Percentiles rank a stretch among this genome's conserved stretches.
These are phyloP conservation scores for Phrynocephalus guinanensis DNA, from an alignment of 2,797 vertebrate genomes.

Conservation along the genomic window DNA sequence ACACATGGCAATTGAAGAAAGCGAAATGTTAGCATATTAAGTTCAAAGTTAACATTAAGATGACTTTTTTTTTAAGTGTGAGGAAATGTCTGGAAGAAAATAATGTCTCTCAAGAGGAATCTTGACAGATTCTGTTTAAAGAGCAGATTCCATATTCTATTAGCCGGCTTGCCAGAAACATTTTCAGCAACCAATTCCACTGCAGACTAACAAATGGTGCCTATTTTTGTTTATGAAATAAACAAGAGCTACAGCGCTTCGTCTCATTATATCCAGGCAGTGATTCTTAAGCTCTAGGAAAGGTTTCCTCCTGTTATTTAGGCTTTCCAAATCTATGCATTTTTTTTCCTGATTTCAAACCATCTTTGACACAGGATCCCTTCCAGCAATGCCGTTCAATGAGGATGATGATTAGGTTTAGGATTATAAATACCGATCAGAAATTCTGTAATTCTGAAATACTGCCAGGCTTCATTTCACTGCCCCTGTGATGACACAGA, in stretches of 20 bases:
- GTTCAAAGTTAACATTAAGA: slow-evolving; percentile 1
- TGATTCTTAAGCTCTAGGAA: not conserved
- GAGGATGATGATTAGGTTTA: too few species aligned
- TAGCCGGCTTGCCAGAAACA: slow-evolving; percentile 15
- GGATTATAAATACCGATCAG: too few species aligned
- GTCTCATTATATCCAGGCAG: slow-evolving; percentile 5
- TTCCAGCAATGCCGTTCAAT: too few species aligned
- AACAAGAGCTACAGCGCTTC: slow-evolving; percentile 39
- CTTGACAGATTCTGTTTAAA: slow-evolving; percentile 43
- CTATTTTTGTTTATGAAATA: slow-evolving; percentile 37
- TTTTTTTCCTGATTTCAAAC: not conserved
- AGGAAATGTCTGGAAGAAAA: slow-evolving; percentile 42
- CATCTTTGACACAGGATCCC: not conserved
- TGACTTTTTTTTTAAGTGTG: slow-evolving; percentile 26
- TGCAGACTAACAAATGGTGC: slow-evolving; percentile 32
- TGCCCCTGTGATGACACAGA: too few species aligned
- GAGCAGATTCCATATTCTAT: slow-evolving; percentile 31
- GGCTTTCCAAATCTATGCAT: not conserved
- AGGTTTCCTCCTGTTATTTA: not conserved
- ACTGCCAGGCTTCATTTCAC: too few species aligned
- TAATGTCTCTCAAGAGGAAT: slow-evolving; percentile 24
- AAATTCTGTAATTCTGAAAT: too few species aligned
- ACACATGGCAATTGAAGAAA: not conserved
- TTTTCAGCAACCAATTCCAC: slow-evolving; percentile 20
- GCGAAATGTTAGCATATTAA: slow-evolving; percentile 35